phyloP scores from a whole-genome alignment of 2,113 vertebrate genomes.

The Corythoichthys haematopterus region DNA sequence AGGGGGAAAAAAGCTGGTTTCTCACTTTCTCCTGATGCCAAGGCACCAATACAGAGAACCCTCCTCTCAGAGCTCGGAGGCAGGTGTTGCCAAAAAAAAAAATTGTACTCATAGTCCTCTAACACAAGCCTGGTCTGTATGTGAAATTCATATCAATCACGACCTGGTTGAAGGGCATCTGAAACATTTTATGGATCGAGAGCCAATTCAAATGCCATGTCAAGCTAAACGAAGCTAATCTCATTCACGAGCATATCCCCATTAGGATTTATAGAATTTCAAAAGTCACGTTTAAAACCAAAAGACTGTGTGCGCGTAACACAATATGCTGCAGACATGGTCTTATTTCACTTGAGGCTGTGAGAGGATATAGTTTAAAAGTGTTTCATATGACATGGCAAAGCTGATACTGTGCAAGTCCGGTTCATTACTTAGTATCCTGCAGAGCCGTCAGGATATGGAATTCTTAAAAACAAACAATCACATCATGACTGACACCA shows the following conservation, averaged over 20 bases:
- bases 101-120: slow-evolving; percentile 14
- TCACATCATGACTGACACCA: slow-evolving; percentile 15
- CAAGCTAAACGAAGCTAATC: slow-evolving; percentile 29
- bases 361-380: slow-evolving; percentile 36
- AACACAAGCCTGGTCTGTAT: slow-evolving; percentile 8
- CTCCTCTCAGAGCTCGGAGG: slow-evolving; percentile 7
- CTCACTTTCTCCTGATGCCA: slow-evolving; percentile 64
- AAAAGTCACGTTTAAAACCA: slow-evolving; percentile 52
- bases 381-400: slow-evolving; percentile 37
- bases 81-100: slow-evolving; percentile 31
- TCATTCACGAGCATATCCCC: slow-evolving; percentile 17
- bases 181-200: slow-evolving; percentile 23
- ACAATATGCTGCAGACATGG: slow-evolving; percentile 28
- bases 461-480: slow-evolving; percentile 50
- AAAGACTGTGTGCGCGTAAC: slow-evolving; percentile 30
- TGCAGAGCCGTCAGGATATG: slow-evolving; percentile 20
- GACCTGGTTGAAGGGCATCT: slow-evolving; percentile 16
- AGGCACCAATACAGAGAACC: slow-evolving; percentile 11
- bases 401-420: slow-evolving; percentile 23
- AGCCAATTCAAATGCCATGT: slow-evolving; percentile 31
- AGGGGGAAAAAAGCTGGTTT: slow-evolving; percentile 76
- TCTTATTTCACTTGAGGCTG: slow-evolving; percentile 27
- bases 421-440: slow-evolving; percentile 22
- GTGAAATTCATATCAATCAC: slow-evolving; percentile 48
- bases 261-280: slow-evolving; percentile 54